Evolutionary conservation across 2,797 vertebrate species (phyloP).

Genomic region (Platalea minor): DNA sequence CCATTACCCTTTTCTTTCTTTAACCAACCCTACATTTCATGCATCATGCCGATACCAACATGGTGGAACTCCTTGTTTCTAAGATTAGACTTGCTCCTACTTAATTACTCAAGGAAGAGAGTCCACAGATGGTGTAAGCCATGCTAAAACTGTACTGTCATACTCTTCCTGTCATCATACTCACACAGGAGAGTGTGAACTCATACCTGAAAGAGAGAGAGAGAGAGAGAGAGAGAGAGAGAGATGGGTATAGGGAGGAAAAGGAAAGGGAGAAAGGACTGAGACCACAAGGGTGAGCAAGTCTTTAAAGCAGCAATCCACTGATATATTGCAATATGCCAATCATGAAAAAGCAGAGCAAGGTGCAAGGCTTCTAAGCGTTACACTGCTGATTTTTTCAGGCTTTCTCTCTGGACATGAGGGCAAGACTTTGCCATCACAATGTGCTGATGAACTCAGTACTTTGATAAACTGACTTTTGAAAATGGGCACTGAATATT

Average conservation of each 20-base stretch:
- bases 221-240: not conserved
- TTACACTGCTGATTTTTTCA: not conserved
- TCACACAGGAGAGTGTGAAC: not conserved
- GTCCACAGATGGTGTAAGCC: not conserved
- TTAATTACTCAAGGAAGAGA: not conserved
- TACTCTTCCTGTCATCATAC: not conserved
- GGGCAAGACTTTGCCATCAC: not conserved
- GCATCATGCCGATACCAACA: rapidly evolving
- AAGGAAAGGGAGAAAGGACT: not conserved
- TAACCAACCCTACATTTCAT: not conserved
- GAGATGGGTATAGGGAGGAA: not conserved
- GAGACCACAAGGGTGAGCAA: not conserved
- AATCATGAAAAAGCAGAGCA: not conserved
- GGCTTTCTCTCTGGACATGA: not conserved
- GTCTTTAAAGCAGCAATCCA: not conserved
- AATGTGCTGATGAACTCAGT: not conserved
- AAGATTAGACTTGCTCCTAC: not conserved
- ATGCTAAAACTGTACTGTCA: not conserved
- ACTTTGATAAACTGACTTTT: not conserved
- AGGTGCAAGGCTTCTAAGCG: not conserved
- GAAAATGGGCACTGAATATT: not conserved
- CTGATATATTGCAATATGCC: rapidly evolving
- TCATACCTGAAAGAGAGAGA: not conserved
- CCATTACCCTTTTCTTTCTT: not conserved
- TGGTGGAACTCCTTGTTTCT: not conserved